Evolutionary conservation across 30 jellyfish, hydroid and myxozoan species (phyloP), one percentile per base, ranked within the genome.

Genomic region (Catostylus mosaicus): DNA sequence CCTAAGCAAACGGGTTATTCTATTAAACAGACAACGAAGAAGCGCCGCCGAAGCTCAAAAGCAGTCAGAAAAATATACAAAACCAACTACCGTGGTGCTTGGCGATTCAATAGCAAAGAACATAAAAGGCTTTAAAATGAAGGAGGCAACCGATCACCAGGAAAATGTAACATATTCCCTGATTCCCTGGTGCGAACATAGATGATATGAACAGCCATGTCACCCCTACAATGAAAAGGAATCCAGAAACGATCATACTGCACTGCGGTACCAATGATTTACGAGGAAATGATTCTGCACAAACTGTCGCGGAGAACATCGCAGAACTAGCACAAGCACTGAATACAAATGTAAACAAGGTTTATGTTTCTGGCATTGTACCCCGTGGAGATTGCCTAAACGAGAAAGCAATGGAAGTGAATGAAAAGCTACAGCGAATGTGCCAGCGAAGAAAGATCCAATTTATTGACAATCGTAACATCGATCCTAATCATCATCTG

Each of bases 1-100:
- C 62, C 62, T 48, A 48, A 48, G 73, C 73, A 60, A 60, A 60
- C 73, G 26, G 1, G 73, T 32, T 16, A 0, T 60, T 60, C 73
- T 60, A 24, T 60, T 60, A 16, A 60, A 1, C 0, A 60, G 73
- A 60, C 73, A 60, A 60, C 34, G 1, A 60, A 20, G 30, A n/a
- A 60, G 34, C 1, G 73, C 73, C 34, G 30, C 73, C 1, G 34
- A 60, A 60, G 26, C n/a, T 60, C 73, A 60, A 19, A 60, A 26
- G 34, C 12, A 60, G 73, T 0, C 73, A 27, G 19, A 32, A 32
- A 60, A 19, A 60, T 60, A 60, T 60, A 60, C 30, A 1, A 60
- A 60, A 1, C 1, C 73, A 60, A 60, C 73, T 60, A 60, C 73
- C 1, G 0, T 0, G 73, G 73, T 60, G 73, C 73, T 60, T 60